phyloP scores from a whole-genome alignment of 2,888 invertebrate species.

The Amphipyra berbera region DNA sequence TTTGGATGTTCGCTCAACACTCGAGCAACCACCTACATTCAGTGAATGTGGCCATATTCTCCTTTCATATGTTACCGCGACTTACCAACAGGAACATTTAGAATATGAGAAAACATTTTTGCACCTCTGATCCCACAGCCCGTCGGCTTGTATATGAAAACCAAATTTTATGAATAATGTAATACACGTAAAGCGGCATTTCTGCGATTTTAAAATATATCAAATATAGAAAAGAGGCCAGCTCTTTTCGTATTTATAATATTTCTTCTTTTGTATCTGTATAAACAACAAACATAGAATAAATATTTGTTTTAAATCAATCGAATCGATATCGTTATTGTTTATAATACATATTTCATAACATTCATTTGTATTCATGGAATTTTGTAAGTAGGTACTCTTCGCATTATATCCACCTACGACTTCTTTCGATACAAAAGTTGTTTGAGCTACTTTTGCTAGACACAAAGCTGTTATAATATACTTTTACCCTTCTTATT shows the following conservation, averaged over 20 bases:
- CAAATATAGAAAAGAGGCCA: too few species aligned
- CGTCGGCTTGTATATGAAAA: conserved; percentile 65
- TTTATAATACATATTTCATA: not conserved
- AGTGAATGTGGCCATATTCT: conserved; percentile 37
- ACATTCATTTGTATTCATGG: not conserved
- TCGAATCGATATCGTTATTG: not conserved
- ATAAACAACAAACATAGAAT: not conserved
- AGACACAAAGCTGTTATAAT: conserved; percentile 26
- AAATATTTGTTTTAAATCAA: not conserved
- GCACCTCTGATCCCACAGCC: conserved; percentile 64
- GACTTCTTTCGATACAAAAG: conserved; percentile 3
- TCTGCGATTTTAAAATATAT: conserved; percentile 61
- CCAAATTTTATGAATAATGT: conserved; percentile 77
- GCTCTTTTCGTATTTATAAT: conserved; percentile 8
- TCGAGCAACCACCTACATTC: conserved; percentile 30
- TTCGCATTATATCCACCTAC: not conserved
- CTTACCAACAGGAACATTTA: conserved; percentile 35
- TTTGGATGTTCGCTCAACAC: conserved; percentile 29
- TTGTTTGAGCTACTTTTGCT: conserved; percentile 19
- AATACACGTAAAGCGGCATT: conserved; percentile 63
- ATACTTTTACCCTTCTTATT: conserved; percentile 41
- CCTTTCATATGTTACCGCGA: conserved; percentile 31
- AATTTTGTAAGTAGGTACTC: not conserved
- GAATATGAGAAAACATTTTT: conserved; percentile 65
- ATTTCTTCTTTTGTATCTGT: conserved; percentile 15